A percentile compares a stretch with the other conserved stretches of the same genome.
Evolutionary conservation across 2,113 vertebrate species (phyloP).

Genomic region (Ramphastos sulfuratus): DNA sequence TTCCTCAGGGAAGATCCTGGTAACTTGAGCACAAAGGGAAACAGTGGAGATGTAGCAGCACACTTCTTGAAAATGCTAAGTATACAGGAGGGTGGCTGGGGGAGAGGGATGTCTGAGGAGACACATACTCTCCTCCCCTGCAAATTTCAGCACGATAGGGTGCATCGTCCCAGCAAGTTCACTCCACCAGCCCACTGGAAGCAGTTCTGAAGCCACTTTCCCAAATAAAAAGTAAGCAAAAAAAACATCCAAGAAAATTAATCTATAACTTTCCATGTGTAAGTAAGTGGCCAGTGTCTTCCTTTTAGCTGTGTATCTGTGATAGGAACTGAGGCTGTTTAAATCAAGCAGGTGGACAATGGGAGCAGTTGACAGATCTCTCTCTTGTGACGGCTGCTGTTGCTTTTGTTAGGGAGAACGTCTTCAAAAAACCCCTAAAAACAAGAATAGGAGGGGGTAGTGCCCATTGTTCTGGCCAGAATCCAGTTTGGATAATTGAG

Average conservation of each 20-base stretch:
- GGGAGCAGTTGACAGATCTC: background rate
- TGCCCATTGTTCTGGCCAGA: slow-evolving; percentile 24
- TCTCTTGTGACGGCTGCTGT: background rate
- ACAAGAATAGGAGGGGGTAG: background rate
- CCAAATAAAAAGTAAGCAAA: background rate
- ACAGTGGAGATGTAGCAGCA: background rate
- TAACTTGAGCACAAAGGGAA: background rate
- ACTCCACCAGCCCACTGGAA: background rate
- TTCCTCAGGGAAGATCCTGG: background rate
- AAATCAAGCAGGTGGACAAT: background rate
- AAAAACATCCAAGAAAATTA: background rate
- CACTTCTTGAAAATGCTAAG: background rate
- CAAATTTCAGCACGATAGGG: background rate
- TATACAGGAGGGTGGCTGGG: background rate
- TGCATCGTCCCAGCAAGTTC: background rate
- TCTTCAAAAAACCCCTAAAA: background rate
- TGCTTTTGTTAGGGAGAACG: background rate
- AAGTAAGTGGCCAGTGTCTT: background rate
- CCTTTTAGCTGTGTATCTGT: background rate
- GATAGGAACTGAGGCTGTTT: background rate
- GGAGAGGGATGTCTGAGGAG: background rate
- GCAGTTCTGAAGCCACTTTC: background rate
- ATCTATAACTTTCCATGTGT: background rate
- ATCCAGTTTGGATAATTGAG: slow-evolving; percentile 54
- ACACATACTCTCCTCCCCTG: rapidly evolving